Percentiles rank a stretch among this genome's conserved stretches.
phyloP scores from a whole-genome alignment of 2,888 invertebrate genomes.

The Lobophora halterata region DNA sequence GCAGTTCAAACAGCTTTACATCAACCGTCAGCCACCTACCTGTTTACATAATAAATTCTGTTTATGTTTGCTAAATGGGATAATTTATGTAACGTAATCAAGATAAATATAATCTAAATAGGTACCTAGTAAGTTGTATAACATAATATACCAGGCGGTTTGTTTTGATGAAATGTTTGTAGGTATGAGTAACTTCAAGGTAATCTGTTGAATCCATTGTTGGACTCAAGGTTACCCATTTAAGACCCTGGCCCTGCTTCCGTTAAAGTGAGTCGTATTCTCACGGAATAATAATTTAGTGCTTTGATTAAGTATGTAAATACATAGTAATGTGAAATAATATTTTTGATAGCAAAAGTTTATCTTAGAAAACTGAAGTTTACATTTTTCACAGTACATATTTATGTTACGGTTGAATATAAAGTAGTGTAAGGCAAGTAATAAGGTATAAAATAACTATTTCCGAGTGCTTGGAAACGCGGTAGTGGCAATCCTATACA shows the following conservation, averaged over 20 bases:
- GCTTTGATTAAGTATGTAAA: conserved; percentile 1
- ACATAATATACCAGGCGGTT: conserved; percentile 52
- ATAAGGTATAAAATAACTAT: too few species aligned
- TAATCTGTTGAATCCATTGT: conserved; percentile 44
- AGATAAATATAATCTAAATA: conserved; percentile 17
- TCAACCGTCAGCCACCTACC: conserved; percentile 9
- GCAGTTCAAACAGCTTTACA: conserved; percentile 8
- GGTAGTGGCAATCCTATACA: too few species aligned
- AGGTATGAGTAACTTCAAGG: conserved; percentile 29
- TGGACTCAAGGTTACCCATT: conserved; percentile 70
- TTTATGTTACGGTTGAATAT: too few species aligned
- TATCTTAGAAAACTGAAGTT: too few species aligned
- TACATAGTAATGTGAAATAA: background rate
- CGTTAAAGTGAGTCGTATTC: conserved; percentile 39
- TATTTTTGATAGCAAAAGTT: too few species aligned
- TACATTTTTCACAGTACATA: too few species aligned
- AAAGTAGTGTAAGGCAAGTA: too few species aligned
- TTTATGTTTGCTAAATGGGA: conserved; percentile 36
- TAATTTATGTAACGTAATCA: conserved; percentile 40
- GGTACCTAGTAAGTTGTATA: conserved; percentile 34
- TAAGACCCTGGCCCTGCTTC: conserved; percentile 64
- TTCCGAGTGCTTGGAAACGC: too few species aligned
- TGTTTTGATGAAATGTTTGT: conserved; percentile 54
- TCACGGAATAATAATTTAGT: conserved; percentile 16
- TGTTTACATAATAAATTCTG: conserved; percentile 2